These are phyloP conservation scores for Junonia oenone DNA, from an alignment of 2,888 invertebrate species.

Conservation along the genomic window DNA sequence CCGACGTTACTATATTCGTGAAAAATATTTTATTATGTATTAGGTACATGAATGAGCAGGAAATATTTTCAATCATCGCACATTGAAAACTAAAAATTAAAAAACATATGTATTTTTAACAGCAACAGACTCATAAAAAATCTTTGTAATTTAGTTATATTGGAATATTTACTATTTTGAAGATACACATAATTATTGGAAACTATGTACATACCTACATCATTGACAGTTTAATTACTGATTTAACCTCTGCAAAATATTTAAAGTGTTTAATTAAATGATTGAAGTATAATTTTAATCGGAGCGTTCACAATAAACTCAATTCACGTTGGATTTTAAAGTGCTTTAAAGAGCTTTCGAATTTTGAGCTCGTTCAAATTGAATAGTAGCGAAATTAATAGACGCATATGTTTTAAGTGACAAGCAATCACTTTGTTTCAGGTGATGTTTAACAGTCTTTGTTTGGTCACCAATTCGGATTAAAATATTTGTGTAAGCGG, in stretches of 20 bases:
- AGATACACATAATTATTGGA: too few species aligned
- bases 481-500: neutral
- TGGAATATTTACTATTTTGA: too few species aligned
- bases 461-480: neutral
- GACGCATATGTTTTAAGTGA: neutral
- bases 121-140: too few species aligned
- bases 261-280: neutral
- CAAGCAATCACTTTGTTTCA: neutral
- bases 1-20: too few species aligned
- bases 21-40: too few species aligned
- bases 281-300: neutral
- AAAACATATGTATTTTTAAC: too few species aligned
- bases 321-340: neutral
- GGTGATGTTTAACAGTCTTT: too few species aligned
- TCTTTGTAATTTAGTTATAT: too few species aligned
- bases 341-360: neutral
- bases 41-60: neutral
- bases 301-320: neutral
- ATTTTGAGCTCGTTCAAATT: neutral
- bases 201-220: too few species aligned
- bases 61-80: too few species aligned
- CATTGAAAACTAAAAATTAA: too few species aligned
- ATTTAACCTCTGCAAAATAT: neutral
- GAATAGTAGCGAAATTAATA: neutral
- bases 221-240: neutral